These are phyloP conservation scores for Tenualosa ilisha DNA, from an alignment of 2,797 vertebrate genomes.

Conservation along the genomic window DNA sequence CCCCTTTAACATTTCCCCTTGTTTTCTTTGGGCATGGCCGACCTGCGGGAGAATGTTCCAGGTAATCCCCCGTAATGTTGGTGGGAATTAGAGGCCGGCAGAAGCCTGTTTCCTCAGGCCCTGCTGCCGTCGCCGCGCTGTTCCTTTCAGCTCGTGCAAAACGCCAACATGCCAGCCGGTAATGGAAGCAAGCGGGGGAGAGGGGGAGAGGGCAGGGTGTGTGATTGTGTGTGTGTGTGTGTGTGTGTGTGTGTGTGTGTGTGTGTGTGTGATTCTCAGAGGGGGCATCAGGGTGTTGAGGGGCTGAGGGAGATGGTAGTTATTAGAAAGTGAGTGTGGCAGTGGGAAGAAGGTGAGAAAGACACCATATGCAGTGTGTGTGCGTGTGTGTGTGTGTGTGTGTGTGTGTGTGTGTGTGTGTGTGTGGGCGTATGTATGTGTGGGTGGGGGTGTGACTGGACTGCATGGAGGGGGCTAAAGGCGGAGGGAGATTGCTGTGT, in stretches of 20 bases:
- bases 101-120: conserved; percentile 2
- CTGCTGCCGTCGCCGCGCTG: neutral
- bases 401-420: neutral
- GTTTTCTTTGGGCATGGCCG: conserved; percentile 57
- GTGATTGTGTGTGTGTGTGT: conserved; percentile 13
- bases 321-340: conserved; percentile 18
- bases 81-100: conserved; percentile 31
- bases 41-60: conserved; percentile 50
- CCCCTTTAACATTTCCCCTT: conserved; percentile 64
- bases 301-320: conserved; percentile 15
- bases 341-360: conserved; percentile 42
- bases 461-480: neutral
- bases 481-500: neutral
- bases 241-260: conserved; percentile 27
- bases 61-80: conserved; percentile 64
- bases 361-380: conserved; percentile 36
- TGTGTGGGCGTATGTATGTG: neutral
- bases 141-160: neutral
- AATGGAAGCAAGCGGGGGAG: neutral
- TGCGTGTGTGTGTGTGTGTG: neutral
- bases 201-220: neutral
- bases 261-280: conserved; percentile 25
- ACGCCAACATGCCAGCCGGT: neutral
- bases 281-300: conserved; percentile 29
- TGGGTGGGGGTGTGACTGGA: too few relatives aligned